Percentiles rank a stretch among this genome's conserved stretches.
Evolutionary conservation across 2,888 invertebrate species (phyloP).

Genomic region (Tetanocera ferruginea): DNA sequence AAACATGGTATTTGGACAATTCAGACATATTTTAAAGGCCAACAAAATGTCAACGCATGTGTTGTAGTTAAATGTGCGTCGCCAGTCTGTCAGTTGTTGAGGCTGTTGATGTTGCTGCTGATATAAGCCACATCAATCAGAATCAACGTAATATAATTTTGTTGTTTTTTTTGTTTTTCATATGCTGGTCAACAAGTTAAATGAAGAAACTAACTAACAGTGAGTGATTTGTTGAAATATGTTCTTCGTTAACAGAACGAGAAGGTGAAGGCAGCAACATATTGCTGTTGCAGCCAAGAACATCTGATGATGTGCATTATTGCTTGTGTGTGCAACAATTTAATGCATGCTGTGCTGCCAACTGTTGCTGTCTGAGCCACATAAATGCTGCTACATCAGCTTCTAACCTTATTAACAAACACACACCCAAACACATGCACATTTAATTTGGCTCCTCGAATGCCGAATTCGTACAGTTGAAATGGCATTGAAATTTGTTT

Average conservation of each 20-base stretch:
- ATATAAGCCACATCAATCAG: conserved; percentile 38
- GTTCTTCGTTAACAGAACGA: neutral
- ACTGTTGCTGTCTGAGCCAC: no score
- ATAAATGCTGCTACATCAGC: no score
- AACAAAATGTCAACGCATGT: conserved; percentile 49
- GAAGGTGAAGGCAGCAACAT: neutral
- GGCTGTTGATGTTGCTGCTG: conserved; percentile 40
- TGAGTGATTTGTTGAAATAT: neutral
- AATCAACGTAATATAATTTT: conserved; percentile 33
- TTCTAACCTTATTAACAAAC: no score
- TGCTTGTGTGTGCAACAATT: conserved; percentile 20
- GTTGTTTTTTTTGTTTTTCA: neutral
- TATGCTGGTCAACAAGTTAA: neutral
- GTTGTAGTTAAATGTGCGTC: conserved; percentile 7
- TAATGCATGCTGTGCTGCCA: conserved; percentile 22
- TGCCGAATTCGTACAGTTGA: conserved; percentile 5
- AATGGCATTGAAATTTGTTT: conserved; percentile 21
- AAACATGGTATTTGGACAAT: conserved; percentile 69
- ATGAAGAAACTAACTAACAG: neutral
- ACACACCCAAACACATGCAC: no score
- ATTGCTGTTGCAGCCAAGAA: neutral
- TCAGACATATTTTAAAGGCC: conserved; percentile 62
- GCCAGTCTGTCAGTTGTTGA: conserved; percentile 21
- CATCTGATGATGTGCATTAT: neutral
- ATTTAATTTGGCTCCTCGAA: neutral